These are phyloP conservation scores for Spialia ferax DNA, from an alignment of 2,888 invertebrate species.

Conservation along the genomic window DNA sequence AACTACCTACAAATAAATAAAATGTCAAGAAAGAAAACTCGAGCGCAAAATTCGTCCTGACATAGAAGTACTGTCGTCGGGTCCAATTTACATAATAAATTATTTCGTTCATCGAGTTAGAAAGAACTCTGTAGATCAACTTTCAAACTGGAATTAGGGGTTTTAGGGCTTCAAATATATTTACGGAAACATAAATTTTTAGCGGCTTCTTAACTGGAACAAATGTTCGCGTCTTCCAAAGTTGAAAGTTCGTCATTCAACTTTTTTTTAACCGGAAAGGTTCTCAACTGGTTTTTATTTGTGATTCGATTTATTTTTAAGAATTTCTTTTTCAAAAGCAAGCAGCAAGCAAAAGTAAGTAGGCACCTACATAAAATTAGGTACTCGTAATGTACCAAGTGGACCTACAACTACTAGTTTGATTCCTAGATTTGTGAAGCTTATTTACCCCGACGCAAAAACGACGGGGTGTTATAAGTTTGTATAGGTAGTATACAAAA, in stretches of 20 bases:
- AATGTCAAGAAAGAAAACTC: conserved; percentile 38
- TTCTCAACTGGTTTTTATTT: too few relatives aligned
- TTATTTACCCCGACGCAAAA: too few relatives aligned
- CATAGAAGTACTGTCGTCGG: conserved; percentile 49
- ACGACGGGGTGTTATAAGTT: too few relatives aligned
- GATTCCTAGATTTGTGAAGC: too few relatives aligned
- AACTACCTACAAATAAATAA: neutral
- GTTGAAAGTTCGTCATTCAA: neutral
- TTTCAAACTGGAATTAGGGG: conserved; percentile 42
- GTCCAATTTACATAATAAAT: conserved; percentile 53
- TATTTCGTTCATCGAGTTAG: conserved; percentile 52
- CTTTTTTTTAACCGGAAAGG: conserved; percentile 1
- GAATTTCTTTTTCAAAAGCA: too few relatives aligned
- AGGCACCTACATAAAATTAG: too few relatives aligned
- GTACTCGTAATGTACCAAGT: too few relatives aligned
- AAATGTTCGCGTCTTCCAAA: conserved; percentile 23
- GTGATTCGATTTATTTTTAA: too few relatives aligned
- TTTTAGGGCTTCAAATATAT: conserved; percentile 49
- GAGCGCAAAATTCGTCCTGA: conserved; percentile 50
- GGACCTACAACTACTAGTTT: too few relatives aligned
- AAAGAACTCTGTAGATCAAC: conserved; percentile 48
- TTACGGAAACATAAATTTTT: conserved; percentile 51
- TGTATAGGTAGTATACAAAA: too few relatives aligned
- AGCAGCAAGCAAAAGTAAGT: too few relatives aligned
- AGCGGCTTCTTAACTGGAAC: conserved; percentile 21